Conservation (phyloP, 2,113 vertebrate species). For the Gila orcuttii region DNA sequence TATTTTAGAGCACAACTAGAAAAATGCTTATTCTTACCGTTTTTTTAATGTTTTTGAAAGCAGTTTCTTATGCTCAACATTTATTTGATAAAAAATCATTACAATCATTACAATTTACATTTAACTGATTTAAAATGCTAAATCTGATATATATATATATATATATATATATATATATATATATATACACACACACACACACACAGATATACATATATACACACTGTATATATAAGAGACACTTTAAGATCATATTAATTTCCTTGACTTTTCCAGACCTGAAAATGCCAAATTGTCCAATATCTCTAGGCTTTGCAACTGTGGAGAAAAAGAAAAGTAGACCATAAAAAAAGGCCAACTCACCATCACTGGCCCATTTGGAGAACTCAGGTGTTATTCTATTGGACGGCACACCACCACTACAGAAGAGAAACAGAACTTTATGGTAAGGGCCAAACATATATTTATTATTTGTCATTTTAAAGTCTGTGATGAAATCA, state of each 20-base stretch:
- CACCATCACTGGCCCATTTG: slow-evolving; percentile 96
- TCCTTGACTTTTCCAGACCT: too few species aligned
- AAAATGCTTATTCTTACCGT: not conserved
- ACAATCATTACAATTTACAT: not conserved
- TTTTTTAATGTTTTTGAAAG: not conserved
- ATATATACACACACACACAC: too few species aligned
- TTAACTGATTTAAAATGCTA: not conserved
- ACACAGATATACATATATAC: too few species aligned
- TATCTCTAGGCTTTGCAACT: not conserved
- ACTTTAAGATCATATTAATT: too few species aligned
- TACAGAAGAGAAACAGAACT: slow-evolving; percentile 65
- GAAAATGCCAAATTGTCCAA: too few species aligned
- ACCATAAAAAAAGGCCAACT: slow-evolving; percentile 64
- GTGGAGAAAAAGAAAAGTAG: too few species aligned
- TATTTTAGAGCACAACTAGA: not conserved
- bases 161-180: too few species aligned
- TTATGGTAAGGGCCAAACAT: not conserved
- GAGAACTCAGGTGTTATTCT: slow-evolving; percentile 98
- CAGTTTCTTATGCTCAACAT: not conserved
- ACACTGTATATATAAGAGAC: too few species aligned
- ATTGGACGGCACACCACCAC: slow-evolving; percentile 94
- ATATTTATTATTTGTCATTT: not conserved
- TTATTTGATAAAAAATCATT: not conserved
- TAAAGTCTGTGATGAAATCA: not conserved
- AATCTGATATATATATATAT: not conserved